These are phyloP conservation scores for Ectobius pallidus DNA, from an alignment of 2,888 invertebrate species.

Conservation along the genomic window DNA sequence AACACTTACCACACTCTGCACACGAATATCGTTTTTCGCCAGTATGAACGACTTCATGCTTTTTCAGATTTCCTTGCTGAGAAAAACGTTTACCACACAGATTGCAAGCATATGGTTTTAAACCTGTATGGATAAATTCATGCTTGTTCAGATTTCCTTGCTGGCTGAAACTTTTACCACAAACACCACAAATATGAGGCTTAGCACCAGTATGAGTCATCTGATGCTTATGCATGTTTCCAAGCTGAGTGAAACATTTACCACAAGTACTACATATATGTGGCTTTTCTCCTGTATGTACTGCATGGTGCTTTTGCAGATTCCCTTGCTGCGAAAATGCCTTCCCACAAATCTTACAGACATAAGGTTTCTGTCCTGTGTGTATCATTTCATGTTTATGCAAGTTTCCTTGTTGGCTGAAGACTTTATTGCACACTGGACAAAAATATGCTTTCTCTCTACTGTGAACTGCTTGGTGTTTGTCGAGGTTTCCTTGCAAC, in stretches of 20 bases:
- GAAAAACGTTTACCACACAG: slow-evolving; percentile 10
- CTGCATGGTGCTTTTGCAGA: not conserved
- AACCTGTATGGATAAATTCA: slow-evolving; percentile 18
- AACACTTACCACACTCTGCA: slow-evolving; percentile 1
- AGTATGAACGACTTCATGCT: slow-evolving; percentile 9
- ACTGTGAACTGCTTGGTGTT: slow-evolving; percentile 8
- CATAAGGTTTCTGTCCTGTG: not conserved
- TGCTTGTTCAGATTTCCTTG: slow-evolving; percentile 22
- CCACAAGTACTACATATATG: not conserved
- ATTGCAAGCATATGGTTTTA: slow-evolving; percentile 5
- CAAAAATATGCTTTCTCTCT: not conserved
- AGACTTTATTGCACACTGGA: not conserved
- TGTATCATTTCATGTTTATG: slow-evolving; percentile 6
- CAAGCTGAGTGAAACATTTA: not conserved
- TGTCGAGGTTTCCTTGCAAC: not conserved
- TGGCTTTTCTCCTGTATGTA: not conserved
- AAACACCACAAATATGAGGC: slow-evolving; percentile 6
- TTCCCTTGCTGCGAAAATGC: not conserved
- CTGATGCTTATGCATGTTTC: slow-evolving; percentile 1
- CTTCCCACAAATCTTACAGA: not conserved
- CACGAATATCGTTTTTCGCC: slow-evolving; percentile 9
- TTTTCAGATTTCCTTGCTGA: slow-evolving; percentile 18
- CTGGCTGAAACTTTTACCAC: slow-evolving; percentile 12
- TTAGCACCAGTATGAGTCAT: not conserved
- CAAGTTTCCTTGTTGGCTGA: not conserved